phyloP scores from a whole-genome alignment of 1,140 invertebrate genomes.

The Drosophila kanapiae region DNA sequence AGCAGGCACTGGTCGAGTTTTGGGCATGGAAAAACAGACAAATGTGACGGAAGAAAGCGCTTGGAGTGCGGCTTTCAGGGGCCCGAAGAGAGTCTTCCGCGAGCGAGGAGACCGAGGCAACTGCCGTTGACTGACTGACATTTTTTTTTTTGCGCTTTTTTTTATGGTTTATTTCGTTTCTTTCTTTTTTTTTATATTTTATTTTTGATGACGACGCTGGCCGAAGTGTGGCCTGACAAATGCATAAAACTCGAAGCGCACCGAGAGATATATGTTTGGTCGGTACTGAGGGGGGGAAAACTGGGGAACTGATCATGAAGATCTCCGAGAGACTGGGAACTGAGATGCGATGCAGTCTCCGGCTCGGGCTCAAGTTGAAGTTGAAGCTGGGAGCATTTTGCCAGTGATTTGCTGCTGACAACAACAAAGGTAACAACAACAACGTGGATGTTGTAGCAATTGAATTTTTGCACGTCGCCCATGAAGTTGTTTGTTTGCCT shows the following conservation, averaged over 20 bases:
- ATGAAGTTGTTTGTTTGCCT: conserved; percentile 84
- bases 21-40: conserved; percentile 72
- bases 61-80: conserved; percentile 10
- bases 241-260: conserved; percentile 71
- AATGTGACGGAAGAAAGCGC: conserved; percentile 80
- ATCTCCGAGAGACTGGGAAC: conserved; percentile 50
- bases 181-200: conserved; percentile 35
- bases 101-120: conserved; percentile 17
- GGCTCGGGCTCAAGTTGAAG: conserved; percentile 34
- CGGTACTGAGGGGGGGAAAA: background rate
- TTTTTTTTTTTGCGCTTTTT: conserved; percentile 55
- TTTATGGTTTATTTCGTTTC: conserved; percentile 29
- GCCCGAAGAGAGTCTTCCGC: background rate
- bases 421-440: conserved; percentile 35
- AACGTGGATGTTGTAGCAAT: conserved; percentile 75
- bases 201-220: conserved; percentile 57
- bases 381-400: conserved; percentile 61
- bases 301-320: conserved; percentile 51
- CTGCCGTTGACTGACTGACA: conserved; percentile 73
- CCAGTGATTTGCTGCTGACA: conserved; percentile 66
- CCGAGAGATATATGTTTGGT: conserved; percentile 11
- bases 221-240: conserved; percentile 78
- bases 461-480: conserved; percentile 84
- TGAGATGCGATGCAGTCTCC: conserved; percentile 39
- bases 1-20: conserved; percentile 63